Evolutionary conservation across 2,888 invertebrate species (phyloP), one percentile per base, ranked within the genome.

Genomic region (Thalpophila matura): DNA sequence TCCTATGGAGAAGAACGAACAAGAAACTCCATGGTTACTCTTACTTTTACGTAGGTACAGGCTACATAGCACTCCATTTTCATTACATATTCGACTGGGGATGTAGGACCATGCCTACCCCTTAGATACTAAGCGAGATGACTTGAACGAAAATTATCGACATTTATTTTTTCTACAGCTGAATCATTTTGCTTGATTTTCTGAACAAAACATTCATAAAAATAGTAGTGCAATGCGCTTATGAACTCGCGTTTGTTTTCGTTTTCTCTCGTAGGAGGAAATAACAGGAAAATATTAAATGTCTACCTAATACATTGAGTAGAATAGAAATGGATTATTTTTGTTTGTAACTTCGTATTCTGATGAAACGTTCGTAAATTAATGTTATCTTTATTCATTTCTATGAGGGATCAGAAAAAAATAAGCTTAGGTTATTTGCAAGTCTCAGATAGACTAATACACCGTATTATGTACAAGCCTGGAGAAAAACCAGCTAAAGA

Each of bases 201-300:
- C 42, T 74, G 50, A 63, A 75, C 47, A 62, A 51, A 67, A 67
- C 46, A 75, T 74, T 50, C 62, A 75, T 71, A 71, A 60, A 55
- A 42, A 64, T 37, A 45, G 12, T 53, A 75, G 51, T 57, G 51
- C 72, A 63, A 46, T 62, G 33, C 62, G 59, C 51, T 55, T 43
- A 62, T 22, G n/a, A 49, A n/a, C 12, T 14, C n/a, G 6, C 6
- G 26, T n/a, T 27, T 63, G 72, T 72, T 75, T 71, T 66, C 58
- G 49, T 43, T 51, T 37, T 35, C 33, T 29, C n/a, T 14, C 43
- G 33, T 42, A 56, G 2, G 37, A 45, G 51, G 50, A 57, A 59
- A 51, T 59, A 73, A 42, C 59, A 64, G 27, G 33, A 60, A 70
- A 65, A 73, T 60, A 76, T 55, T 60, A 69, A 69, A 55, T 42